Conservation (phyloP, 2,888 invertebrate genomes). For the Auanema freiburgensis region DNA sequence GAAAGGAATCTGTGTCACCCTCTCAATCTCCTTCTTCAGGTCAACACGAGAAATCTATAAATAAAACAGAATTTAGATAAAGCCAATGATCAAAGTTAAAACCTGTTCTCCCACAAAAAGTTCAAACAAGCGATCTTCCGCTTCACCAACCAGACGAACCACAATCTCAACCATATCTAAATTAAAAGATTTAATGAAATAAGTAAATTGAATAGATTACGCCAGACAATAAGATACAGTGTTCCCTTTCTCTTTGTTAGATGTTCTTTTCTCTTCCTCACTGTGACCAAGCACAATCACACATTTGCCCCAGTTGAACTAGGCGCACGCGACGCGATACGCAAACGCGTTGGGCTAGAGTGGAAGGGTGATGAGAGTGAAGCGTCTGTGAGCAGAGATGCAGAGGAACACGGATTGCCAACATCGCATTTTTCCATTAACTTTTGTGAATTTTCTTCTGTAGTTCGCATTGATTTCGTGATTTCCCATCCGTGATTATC, state of each 20-base stretch:
- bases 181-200: too few species aligned
- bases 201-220: slow-evolving; percentile 12
- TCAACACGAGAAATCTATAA: slow-evolving; percentile 19
- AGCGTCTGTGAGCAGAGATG: too few species aligned
- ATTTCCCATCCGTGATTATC: slow-evolving; percentile 4
- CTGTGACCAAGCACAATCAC: too few species aligned
- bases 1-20: neutral
- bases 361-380: too few species aligned
- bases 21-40: slow-evolving; percentile 19
- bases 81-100: slow-evolving; percentile 23
- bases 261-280: too few species aligned
- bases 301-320: too few species aligned
- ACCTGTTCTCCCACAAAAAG: slow-evolving; percentile 14
- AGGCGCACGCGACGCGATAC: too few species aligned
- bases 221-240: neutral
- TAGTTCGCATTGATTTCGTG: too few species aligned
- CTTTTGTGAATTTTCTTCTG: too few species aligned
- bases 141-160: slow-evolving; percentile 20
- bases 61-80: slow-evolving; percentile 20
- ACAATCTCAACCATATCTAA: too few species aligned
- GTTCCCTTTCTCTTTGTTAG: too few species aligned
- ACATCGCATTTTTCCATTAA: slow-evolving; percentile 8
- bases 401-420: slow-evolving; percentile 5
- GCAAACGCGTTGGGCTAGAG: too few species aligned
- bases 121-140: slow-evolving; percentile 11